Conservation (phyloP, 2,113 vertebrate species). For the Actenoides lindsayi region DNA sequence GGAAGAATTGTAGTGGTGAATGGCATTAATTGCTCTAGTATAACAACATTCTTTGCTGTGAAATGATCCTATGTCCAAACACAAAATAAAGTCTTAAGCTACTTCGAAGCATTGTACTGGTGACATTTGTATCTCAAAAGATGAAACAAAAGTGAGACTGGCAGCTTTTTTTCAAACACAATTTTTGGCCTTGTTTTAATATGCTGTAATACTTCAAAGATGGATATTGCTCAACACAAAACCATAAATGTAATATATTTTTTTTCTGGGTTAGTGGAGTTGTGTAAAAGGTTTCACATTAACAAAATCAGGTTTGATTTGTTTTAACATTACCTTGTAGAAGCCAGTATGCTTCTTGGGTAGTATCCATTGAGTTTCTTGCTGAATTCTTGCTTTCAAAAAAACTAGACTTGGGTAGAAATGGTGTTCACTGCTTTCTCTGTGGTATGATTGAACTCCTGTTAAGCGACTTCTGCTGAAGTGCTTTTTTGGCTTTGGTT, state of each 20-base stretch:
- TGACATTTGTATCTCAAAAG: not conserved
- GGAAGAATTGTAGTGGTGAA: not conserved
- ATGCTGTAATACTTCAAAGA: not conserved
- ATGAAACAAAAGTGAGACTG: not conserved
- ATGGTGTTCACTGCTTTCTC: not conserved
- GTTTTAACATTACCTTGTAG: not conserved
- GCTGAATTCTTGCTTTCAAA: not conserved
- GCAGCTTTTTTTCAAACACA: not conserved
- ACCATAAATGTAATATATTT: not conserved
- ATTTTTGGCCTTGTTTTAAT: not conserved
- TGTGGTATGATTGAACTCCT: not conserved
- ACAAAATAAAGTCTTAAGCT: not conserved
- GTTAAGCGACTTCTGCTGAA: not conserved
- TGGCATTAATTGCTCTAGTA: not conserved
- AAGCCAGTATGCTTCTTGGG: not conserved
- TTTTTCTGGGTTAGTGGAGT: not conserved
- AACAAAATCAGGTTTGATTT: not conserved
- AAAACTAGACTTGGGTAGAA: not conserved
- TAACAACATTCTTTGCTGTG: not conserved
- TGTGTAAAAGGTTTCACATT: not conserved
- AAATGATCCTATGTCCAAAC: not conserved
- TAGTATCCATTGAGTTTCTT: not conserved
- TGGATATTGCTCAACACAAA: not conserved
- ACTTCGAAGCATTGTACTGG: not conserved
- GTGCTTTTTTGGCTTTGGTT: not conserved